Evolutionary conservation across 2,113 vertebrate species (phyloP).

Genomic region (Equus przewalskii): DNA sequence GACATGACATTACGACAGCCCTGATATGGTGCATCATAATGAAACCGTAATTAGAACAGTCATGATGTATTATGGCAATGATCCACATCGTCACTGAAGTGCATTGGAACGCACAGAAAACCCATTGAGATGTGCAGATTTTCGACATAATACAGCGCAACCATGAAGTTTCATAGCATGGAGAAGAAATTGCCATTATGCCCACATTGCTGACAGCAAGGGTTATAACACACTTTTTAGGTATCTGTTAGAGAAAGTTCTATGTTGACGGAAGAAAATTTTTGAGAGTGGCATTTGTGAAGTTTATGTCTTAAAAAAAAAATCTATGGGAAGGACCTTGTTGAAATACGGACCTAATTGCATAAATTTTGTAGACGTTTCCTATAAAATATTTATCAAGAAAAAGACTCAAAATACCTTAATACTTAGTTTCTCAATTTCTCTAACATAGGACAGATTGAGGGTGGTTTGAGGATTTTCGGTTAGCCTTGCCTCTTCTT

Average conservation of each 20-base stretch:
- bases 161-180: constrained; percentile 46
- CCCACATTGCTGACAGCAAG: not conserved
- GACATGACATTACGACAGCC: constrained; percentile 77
- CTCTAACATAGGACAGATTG: not conserved
- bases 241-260: constrained; percentile 8
- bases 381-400: constrained; percentile 8
- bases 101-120: constrained; percentile 71
- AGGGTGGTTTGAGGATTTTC: constrained; percentile 34
- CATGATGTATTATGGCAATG: constrained; percentile 63
- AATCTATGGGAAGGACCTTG: not conserved
- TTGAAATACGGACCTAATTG: not conserved
- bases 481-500: not conserved
- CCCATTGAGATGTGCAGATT: constrained; percentile 69
- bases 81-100: constrained; percentile 74
- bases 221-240: constrained; percentile 40
- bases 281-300: constrained; percentile 48
- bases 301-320: constrained; percentile 29
- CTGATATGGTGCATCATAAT: constrained; percentile 68
- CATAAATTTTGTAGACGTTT: constrained; percentile 5
- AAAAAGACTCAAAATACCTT: not conserved
- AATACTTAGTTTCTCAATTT: not conserved
- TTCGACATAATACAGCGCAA: constrained; percentile 65
- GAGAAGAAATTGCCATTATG: constrained; percentile 38
- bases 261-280: not conserved
- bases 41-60: constrained; percentile 69